phyloP scores from a whole-genome alignment of 2,113 vertebrate species.

The Mustelus asterias region DNA sequence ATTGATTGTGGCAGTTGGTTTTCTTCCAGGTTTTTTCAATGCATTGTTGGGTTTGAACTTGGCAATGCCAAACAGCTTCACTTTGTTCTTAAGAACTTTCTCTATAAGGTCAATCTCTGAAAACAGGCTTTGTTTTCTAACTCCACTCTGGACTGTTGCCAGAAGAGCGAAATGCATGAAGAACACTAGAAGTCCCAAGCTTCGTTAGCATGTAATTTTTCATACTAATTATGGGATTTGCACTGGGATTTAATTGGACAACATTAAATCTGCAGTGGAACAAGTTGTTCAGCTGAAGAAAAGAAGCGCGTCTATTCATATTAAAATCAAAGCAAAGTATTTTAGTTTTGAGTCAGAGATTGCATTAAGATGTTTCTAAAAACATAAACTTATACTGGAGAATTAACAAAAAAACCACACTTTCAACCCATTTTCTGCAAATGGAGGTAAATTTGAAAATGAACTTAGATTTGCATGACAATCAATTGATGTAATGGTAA shows the following conservation, averaged over 20 bases:
- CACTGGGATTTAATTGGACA: constrained; percentile 3
- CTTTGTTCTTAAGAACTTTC: background rate
- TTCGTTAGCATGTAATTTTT: constrained; percentile 4
- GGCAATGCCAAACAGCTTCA: constrained; percentile 5
- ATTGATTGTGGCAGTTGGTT: too few relatives aligned
- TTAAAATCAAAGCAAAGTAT: background rate
- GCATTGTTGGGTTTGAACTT: background rate
- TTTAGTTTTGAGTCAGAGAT: background rate
- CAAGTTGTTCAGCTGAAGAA: too few relatives aligned
- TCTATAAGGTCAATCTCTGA: background rate
- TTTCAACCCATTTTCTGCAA: background rate
- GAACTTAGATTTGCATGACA: background rate
- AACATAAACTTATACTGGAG: background rate
- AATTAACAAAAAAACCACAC: background rate
- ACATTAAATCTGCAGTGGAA: background rate
- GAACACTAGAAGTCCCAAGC: background rate
- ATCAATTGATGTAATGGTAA: background rate
- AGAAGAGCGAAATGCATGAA: background rate
- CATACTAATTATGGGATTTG: background rate
- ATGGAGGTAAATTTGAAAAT: background rate
- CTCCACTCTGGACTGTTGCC: background rate
- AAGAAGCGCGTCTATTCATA: background rate
- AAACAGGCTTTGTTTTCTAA: constrained; percentile 12
- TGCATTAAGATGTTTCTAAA: background rate
- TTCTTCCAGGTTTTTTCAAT: background rate